phyloP scores from a whole-genome alignment of 1,140 invertebrate species.

The Pentalonia nigronervosa region DNA sequence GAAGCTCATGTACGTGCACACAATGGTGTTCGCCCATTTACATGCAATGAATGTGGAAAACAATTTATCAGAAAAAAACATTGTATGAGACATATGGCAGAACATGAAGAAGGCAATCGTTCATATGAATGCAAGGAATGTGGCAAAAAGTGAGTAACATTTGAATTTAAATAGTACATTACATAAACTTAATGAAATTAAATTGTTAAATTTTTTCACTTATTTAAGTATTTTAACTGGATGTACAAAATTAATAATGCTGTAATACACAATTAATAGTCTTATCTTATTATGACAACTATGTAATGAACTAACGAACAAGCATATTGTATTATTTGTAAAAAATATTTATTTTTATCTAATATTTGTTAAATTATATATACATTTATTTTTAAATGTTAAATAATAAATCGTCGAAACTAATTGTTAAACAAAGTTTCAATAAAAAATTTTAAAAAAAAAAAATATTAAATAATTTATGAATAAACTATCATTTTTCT shows the following conservation, averaged over 20 bases:
- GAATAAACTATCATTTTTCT: no score
- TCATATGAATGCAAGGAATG: conserved; percentile 88
- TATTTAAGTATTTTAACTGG: neutral
- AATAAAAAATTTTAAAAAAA: no score
- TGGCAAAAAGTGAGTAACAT: conserved; percentile 68
- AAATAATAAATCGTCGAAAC: no score
- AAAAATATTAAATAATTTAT: no score
- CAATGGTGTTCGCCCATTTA: conserved; percentile 81
- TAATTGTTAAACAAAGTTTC: no score
- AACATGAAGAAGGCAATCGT: conserved; percentile 85
- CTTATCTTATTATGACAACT: neutral
- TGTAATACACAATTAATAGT: neutral
- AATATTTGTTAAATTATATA: neutral
- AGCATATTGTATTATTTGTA: no score
- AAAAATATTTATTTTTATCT: neutral
- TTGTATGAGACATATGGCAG: conserved; percentile 86
- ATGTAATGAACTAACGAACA: no score
- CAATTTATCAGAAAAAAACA: conserved; percentile 94
- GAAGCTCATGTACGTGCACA: conserved; percentile 85
- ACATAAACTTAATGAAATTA: neutral
- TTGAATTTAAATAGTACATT: neutral
- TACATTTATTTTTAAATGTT: neutral
- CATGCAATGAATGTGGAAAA: conserved; percentile 91
- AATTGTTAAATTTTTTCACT: neutral
- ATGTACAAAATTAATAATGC: neutral